Conservation (phyloP, 2,888 invertebrate genomes). For the Ormyrus labotus region DNA sequence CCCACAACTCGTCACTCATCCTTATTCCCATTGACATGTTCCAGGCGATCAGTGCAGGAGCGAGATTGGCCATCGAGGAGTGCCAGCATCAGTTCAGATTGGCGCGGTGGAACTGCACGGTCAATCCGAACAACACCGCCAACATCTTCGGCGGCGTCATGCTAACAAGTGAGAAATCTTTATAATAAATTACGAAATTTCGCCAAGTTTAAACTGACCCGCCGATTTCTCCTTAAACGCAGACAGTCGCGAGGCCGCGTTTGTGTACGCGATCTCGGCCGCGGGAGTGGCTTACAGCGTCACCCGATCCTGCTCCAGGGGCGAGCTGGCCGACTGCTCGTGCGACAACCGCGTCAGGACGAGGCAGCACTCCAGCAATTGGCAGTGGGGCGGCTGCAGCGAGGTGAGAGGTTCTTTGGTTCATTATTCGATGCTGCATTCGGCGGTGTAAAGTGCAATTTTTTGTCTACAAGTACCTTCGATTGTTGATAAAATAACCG, state of each 20-base stretch:
- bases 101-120: constrained; percentile 93
- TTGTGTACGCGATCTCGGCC: constrained; percentile 91
- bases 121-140: constrained; percentile 83
- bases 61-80: constrained; percentile 90
- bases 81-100: constrained; percentile 93
- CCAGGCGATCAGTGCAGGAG: constrained; percentile 88
- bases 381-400: constrained; percentile 97
- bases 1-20: too few species aligned
- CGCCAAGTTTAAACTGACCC: neutral
- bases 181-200: neutral
- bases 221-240: constrained; percentile 57
- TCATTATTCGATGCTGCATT: too few species aligned
- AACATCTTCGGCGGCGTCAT: constrained; percentile 91
- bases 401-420: constrained; percentile 78
- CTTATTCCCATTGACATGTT: constrained; percentile 64
- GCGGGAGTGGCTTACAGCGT: constrained; percentile 93
- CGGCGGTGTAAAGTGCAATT: too few species aligned
- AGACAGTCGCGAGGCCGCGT: constrained; percentile 94
- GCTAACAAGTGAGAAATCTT: constrained; percentile 85
- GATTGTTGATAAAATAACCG: too few species aligned
- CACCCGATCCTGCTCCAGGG: constrained; percentile 90
- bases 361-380: constrained; percentile 83
- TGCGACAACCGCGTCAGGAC: constrained; percentile 88
- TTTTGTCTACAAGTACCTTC: too few species aligned
- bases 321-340: constrained; percentile 91